These are phyloP conservation scores for Epizoanthus scotinus DNA, from an alignment of 92 coral and sea anemone genomes.

Conservation along the genomic window DNA sequence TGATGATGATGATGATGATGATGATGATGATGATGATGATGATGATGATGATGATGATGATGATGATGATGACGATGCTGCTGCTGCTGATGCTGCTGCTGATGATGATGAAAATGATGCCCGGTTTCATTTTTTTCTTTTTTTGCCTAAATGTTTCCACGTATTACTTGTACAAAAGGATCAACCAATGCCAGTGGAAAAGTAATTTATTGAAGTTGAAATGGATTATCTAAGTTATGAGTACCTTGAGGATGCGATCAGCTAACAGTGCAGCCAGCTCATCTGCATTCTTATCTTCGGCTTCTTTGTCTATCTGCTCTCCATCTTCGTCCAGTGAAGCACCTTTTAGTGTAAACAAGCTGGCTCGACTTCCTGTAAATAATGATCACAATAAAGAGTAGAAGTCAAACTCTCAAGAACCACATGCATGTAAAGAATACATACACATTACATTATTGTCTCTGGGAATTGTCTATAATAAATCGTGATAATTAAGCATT, in stretches of 20 bases:
- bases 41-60: too few species aligned
- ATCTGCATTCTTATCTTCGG: slow-evolving; percentile 62
- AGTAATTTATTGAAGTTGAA: slow-evolving; percentile 1
- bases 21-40: too few species aligned
- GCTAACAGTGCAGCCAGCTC: slow-evolving; percentile 67
- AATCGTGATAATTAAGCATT: too few species aligned
- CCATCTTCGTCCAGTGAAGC: slow-evolving; percentile 73
- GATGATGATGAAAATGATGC: too few species aligned
- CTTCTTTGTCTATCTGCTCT: slow-evolving; percentile 54
- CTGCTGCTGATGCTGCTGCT: too few species aligned
- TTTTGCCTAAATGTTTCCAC: too few species aligned
- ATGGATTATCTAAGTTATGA: not conserved
- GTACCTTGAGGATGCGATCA: slow-evolving; percentile 72
- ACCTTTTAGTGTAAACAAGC: slow-evolving; percentile 82
- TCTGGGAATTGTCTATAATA: too few species aligned
- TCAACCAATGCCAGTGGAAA: not conserved
- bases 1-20: too few species aligned
- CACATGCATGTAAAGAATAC: not conserved
- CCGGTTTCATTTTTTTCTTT: too few species aligned
- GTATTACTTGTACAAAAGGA: too few species aligned
- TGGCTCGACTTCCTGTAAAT: slow-evolving; percentile 82
- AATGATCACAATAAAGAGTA: not conserved
- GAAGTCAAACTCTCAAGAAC: not conserved
- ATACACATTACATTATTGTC: not conserved
- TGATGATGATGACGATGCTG: too few species aligned